Conservation (phyloP, 2,113 vertebrate genomes). For the Dicentrarchus labrax region DNA sequence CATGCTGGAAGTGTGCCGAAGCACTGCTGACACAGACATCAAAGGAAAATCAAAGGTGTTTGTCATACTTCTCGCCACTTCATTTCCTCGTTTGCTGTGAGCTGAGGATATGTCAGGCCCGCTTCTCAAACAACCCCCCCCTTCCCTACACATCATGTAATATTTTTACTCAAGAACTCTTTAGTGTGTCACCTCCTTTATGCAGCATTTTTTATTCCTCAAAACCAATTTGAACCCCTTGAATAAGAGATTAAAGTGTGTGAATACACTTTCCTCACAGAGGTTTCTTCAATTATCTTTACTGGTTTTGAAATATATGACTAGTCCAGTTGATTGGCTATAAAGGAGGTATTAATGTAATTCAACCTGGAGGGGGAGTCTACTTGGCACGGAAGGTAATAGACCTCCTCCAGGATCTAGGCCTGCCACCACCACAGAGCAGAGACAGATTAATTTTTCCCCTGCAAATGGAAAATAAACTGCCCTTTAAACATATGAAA, state of each 20-base stretch:
- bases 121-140: constrained; percentile 20
- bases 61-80: constrained; percentile 61
- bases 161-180: constrained; percentile 50
- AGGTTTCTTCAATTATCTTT: constrained; percentile 72
- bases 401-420: constrained; percentile 76
- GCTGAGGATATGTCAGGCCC: constrained; percentile 33
- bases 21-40: constrained; percentile 66
- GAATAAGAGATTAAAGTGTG: constrained; percentile 73
- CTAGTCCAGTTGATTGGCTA: constrained; percentile 76
- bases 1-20: constrained; percentile 60
- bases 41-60: constrained; percentile 71
- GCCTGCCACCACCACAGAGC: constrained; percentile 62
- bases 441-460: constrained; percentile 72
- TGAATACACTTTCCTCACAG: constrained; percentile 70
- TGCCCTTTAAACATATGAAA: constrained; percentile 79
- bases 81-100: constrained; percentile 54
- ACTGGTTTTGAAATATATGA: constrained; percentile 73
- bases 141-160: constrained; percentile 8
- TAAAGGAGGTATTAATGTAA: constrained; percentile 80
- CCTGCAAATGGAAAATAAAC: constrained; percentile 81
- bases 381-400: constrained; percentile 80
- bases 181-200: constrained; percentile 48
- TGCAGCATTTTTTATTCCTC: constrained; percentile 57
- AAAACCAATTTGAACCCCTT: constrained; percentile 68
- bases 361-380: constrained; percentile 78